These are phyloP conservation scores for Brachionus rubens DNA, from an alignment of 1,140 invertebrate species.

Conservation along the genomic window DNA sequence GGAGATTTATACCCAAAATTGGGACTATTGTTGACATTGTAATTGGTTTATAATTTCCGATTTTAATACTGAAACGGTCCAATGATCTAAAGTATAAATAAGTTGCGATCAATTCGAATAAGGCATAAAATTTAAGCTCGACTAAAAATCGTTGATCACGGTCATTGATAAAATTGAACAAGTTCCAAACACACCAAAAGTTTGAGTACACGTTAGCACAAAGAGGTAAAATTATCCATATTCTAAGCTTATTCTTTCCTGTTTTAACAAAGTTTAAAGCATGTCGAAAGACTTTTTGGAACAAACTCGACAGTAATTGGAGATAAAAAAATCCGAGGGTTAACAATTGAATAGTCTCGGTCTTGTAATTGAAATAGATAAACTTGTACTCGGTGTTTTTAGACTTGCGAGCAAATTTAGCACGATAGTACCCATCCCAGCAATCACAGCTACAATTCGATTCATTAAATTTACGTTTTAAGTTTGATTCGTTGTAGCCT, in stretches of 20 bases:
- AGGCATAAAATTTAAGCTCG: background rate
- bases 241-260: background rate
- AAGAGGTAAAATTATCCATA: background rate
- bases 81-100: slow-evolving; percentile 14
- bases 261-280: background rate
- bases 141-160: slow-evolving; percentile 23
- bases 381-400: background rate
- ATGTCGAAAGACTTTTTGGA: background rate
- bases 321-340: background rate
- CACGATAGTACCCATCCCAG: slow-evolving; percentile 41
- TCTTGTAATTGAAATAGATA: slow-evolving; percentile 34
- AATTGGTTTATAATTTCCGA: background rate
- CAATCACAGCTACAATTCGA: slow-evolving; percentile 14
- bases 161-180: slow-evolving; percentile 37
- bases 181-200: slow-evolving; percentile 7
- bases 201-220: background rate
- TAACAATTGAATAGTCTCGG: background rate
- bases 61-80: background rate
- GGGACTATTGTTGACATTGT: slow-evolving; percentile 18
- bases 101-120: background rate
- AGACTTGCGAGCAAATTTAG: background rate
- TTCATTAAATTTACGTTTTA: background rate
- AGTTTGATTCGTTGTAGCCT: slow-evolving; percentile 2
- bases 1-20: background rate
- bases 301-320: background rate